Conservation (phyloP, 2,888 invertebrate genomes). For the Macrophya annulata region DNA sequence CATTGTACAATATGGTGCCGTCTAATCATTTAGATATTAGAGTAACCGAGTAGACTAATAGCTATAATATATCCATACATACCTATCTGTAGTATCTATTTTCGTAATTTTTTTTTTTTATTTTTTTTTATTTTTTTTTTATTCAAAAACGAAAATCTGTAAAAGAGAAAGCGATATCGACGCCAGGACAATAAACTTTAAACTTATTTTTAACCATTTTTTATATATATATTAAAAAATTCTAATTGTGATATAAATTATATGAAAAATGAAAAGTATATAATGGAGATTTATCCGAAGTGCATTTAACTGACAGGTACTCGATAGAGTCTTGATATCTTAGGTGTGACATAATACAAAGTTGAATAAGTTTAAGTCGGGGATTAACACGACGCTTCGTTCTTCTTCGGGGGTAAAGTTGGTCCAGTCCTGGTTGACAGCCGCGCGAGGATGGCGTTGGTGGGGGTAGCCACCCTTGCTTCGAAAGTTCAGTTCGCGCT, state of each 20-base stretch:
- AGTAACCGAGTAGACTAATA: background rate
- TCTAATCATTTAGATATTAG: slow-evolving; percentile 27
- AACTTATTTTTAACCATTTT: background rate
- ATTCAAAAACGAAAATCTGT: background rate
- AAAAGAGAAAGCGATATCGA: background rate
- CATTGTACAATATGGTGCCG: slow-evolving; percentile 31
- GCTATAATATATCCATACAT: background rate
- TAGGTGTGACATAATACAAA: slow-evolving; percentile 24
- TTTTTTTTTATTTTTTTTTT: background rate
- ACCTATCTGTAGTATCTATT: background rate
- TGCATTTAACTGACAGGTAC: background rate
- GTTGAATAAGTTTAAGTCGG: slow-evolving; percentile 48
- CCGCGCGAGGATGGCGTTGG: slow-evolving; percentile 62
- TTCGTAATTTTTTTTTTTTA: background rate
- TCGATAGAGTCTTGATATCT: background rate
- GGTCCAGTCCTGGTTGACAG: slow-evolving; percentile 53
- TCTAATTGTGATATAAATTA: no score
- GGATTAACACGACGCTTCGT: slow-evolving; percentile 36
- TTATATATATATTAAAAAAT: no score
- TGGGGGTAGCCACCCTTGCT: slow-evolving; percentile 70
- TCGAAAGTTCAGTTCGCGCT: slow-evolving; percentile 77
- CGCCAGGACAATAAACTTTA: background rate
- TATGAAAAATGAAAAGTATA: background rate
- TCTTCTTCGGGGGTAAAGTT: slow-evolving; percentile 40
- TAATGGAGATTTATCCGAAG: background rate